These are phyloP conservation scores for Mesitornis unicolor DNA, from an alignment of 2,113 vertebrate species.

Conservation along the genomic window DNA sequence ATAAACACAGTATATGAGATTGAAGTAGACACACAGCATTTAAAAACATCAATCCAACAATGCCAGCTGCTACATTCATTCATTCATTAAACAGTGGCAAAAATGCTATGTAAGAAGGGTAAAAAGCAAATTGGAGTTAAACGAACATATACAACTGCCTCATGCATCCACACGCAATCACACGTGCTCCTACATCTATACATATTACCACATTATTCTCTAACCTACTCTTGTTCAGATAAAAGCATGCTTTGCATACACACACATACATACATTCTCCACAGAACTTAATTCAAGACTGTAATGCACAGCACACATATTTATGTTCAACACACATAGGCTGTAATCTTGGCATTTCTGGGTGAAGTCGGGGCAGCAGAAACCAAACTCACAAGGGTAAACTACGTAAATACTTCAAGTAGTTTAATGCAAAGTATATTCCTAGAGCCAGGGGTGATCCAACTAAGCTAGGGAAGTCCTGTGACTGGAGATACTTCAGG, in stretches of 20 bases:
- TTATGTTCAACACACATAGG: neutral
- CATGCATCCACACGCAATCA: neutral
- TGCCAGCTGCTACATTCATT: slow-evolving; percentile 9
- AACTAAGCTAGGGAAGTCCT: neutral
- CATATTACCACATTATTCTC: neutral
- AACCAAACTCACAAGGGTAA: neutral
- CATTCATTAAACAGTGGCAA: slow-evolving; percentile 52
- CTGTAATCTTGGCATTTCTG: neutral
- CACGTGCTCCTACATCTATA: neutral
- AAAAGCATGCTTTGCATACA: neutral
- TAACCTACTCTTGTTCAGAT: neutral
- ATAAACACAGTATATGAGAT: slow-evolving; percentile 37
- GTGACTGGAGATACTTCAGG: neutral
- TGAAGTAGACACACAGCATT: slow-evolving; percentile 34
- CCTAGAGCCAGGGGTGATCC: neutral
- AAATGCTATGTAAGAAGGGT: slow-evolving; percentile 5
- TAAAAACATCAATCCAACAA: slow-evolving; percentile 37
- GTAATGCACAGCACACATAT: neutral
- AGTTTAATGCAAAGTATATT: neutral
- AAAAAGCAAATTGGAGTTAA: slow-evolving; percentile 4
- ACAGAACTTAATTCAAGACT: neutral
- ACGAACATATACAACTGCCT: neutral
- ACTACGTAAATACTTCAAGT: neutral
- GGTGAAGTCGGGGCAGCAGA: neutral
- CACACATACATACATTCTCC: neutral